Evolutionary conservation across 1,140 invertebrate genomes (phyloP).

Genomic region (Brachionus manjavacas): DNA sequence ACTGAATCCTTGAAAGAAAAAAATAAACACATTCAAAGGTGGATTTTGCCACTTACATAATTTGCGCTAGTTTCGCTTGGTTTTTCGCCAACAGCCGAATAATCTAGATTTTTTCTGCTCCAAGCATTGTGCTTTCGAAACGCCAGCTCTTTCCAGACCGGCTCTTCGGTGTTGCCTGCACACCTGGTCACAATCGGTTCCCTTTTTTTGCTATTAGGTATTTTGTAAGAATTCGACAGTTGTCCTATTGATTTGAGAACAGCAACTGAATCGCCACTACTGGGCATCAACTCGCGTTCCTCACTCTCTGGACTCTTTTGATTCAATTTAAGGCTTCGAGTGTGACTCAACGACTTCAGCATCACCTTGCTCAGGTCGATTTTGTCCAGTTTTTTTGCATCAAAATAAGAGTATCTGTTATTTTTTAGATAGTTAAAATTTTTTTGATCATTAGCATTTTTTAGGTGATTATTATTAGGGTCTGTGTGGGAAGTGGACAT

Average conservation of each 20-base stretch:
- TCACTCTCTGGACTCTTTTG: not conserved
- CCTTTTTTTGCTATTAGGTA: conserved; percentile 15
- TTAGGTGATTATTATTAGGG: not conserved
- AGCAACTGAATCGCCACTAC: not conserved
- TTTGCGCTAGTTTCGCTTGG: not conserved
- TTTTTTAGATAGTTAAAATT: not conserved
- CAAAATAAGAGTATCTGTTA: not conserved
- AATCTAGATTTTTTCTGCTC: not conserved
- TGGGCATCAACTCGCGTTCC: not conserved
- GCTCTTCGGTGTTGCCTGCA: not conserved
- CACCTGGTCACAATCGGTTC: not conserved
- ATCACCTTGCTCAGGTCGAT: not conserved
- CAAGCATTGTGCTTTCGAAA: conserved; percentile 33
- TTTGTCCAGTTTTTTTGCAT: not conserved
- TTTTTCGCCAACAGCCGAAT: not conserved
- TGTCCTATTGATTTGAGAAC: not conserved
- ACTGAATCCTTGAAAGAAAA: not conserved
- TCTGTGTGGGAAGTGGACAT: not conserved
- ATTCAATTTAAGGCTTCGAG: not conserved
- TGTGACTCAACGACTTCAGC: not conserved
- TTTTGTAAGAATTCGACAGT: not conserved
- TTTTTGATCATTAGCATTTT: not conserved
- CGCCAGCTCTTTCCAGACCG: conserved; percentile 31
- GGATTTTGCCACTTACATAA: no score
- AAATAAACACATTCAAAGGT: not conserved